These are phyloP conservation scores for Limnodromus scolopaceus DNA, from an alignment of 2,797 vertebrate species.

Conservation along the genomic window DNA sequence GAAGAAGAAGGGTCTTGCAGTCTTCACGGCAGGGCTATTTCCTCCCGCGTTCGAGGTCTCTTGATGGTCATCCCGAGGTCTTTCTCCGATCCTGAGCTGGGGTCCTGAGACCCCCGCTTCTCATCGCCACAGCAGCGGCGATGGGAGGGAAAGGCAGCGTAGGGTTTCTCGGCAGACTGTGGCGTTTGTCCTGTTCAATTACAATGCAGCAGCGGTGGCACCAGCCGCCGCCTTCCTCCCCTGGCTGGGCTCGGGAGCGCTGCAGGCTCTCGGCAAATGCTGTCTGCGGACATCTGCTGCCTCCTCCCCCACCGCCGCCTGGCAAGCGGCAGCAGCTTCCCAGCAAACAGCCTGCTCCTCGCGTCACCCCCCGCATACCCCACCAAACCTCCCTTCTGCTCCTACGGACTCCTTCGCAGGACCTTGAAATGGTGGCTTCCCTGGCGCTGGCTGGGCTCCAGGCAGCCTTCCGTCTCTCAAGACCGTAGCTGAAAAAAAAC, in stretches of 20 bases:
- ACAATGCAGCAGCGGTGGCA: constrained; percentile 31
- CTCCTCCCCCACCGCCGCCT: constrained; percentile 52
- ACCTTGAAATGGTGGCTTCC: constrained; percentile 47
- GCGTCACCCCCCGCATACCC: background rate
- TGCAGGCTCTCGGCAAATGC: constrained; percentile 1
- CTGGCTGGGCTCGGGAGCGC: background rate
- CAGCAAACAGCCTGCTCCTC: constrained; percentile 33
- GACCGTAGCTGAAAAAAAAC: background rate
- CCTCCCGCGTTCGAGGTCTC: background rate
- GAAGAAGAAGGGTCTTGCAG: background rate
- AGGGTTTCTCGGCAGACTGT: background rate
- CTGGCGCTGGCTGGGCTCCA: background rate
- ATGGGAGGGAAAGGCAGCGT: background rate
- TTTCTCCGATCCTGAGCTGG: background rate
- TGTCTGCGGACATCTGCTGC: constrained; percentile 65
- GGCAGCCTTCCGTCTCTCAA: constrained; percentile 8
- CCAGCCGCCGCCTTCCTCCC: constrained; percentile 21
- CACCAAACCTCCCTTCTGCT: constrained; percentile 31
- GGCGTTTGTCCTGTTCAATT: background rate
- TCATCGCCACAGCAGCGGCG: rapidly evolving
- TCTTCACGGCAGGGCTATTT: background rate
- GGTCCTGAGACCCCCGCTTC: background rate
- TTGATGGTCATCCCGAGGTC: background rate
- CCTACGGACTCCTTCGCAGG: constrained; percentile 21
- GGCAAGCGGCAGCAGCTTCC: constrained; percentile 53